Conservation (phyloP, 1,140 invertebrate species). For the Pseudomyrmex concolor region DNA sequence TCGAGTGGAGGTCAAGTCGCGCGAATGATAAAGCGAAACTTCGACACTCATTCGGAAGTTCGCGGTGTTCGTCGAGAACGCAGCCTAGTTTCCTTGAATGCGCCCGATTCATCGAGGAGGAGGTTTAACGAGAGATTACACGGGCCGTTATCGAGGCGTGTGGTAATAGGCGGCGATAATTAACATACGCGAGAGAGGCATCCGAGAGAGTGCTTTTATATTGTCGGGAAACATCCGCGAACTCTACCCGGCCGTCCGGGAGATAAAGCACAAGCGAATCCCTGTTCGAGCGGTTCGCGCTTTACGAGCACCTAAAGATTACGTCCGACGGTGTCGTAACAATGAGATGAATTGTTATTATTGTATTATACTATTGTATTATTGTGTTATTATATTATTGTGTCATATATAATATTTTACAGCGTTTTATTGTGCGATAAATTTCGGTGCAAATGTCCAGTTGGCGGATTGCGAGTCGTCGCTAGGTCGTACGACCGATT, state of each 20-base stretch:
- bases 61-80: conserved; percentile 16
- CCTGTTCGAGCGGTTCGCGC: conserved; percentile 22
- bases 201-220: conserved; percentile 23
- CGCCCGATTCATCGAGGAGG: conserved; percentile 61
- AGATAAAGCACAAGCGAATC: conserved; percentile 58
- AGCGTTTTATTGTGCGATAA: too few species aligned
- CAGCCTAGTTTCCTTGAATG: conserved; percentile 62
- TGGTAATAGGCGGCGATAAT: conserved; percentile 46
- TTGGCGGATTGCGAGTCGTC: too few species aligned
- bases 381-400: too few species aligned
- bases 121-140: conserved; percentile 56
- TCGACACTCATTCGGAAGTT: conserved; percentile 54
- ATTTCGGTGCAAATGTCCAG: too few species aligned
- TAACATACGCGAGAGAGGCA: conserved; percentile 47
- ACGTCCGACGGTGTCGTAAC: conserved; percentile 31
- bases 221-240: conserved; percentile 23
- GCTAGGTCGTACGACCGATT: too few species aligned
- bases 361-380: too few species aligned
- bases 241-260: not conserved
- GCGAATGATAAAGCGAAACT: conserved; percentile 6
- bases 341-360: conserved; percentile 39
- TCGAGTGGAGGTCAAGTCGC: conserved; percentile 40
- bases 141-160: conserved; percentile 38
- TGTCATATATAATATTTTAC: too few species aligned
- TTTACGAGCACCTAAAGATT: conserved; percentile 42